phyloP scores from a whole-genome alignment of 2,888 invertebrate species.

The Muschampia plurimacula region DNA sequence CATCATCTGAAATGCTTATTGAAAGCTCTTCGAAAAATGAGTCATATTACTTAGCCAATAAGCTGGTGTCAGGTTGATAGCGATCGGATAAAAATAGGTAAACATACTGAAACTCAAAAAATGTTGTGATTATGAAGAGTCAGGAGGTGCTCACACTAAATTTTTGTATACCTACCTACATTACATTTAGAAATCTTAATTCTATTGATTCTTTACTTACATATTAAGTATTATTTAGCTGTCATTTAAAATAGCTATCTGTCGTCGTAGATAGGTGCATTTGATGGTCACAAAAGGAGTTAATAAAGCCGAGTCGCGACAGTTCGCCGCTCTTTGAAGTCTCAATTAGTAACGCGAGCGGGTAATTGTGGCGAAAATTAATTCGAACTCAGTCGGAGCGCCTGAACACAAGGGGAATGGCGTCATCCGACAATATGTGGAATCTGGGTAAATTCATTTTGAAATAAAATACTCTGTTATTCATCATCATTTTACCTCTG shows the following conservation, averaged over 20 bases:
- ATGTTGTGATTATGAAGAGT: no score
- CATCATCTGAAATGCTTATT: no score
- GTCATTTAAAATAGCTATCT: slow-evolving; percentile 26
- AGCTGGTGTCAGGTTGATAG: no score
- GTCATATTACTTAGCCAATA: no score
- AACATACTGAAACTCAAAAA: no score
- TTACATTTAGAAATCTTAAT: neutral
- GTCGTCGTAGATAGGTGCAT: slow-evolving; percentile 39
- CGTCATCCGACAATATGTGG: slow-evolving; percentile 38
- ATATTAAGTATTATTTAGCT: slow-evolving; percentile 11
- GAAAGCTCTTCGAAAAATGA: no score
- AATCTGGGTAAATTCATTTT: neutral
- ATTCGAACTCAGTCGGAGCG: slow-evolving; percentile 61
- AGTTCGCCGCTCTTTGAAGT: slow-evolving; percentile 77
- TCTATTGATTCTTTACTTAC: neutral
- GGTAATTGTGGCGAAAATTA: slow-evolving; percentile 83
- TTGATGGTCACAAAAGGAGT: slow-evolving; percentile 49
- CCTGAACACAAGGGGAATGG: slow-evolving; percentile 44
- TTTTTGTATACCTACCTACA: no score
- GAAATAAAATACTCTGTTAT: neutral
- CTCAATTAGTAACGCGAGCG: slow-evolving; percentile 82
- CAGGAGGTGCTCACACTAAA: no score
- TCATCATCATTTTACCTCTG: no score
- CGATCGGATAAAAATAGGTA: no score
- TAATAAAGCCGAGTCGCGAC: slow-evolving; percentile 56